Base-by-base conservation (phyloP, 2,797 vertebrate species). In the Tokudaia tokunoshimensis region DNA sequence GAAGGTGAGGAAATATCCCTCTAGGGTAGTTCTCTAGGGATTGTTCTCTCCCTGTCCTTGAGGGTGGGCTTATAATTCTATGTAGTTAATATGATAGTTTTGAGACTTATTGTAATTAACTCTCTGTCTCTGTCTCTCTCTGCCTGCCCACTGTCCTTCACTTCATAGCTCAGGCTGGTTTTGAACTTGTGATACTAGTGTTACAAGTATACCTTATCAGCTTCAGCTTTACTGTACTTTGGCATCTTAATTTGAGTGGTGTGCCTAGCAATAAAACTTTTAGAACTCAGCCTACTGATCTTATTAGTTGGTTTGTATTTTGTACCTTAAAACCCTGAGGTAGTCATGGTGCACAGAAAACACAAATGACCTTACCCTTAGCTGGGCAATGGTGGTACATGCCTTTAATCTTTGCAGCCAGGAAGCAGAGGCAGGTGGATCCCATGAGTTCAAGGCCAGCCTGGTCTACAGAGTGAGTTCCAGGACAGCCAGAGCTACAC, bases 11-110 rank as follows among this genome's bases (percentile, higher is more conserved):
- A 3, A 9, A 47, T 89, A 83, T 89, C 72, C 12, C 59, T 84
- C 31, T 89, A 34, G 55, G 47, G 5, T 31, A 93, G 47, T 50
- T 50, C 47, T 50, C 47, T 9, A 91, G 67, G 65, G 41, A 52
- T 78, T 78, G 41, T 22, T 89, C 24, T 80, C 47, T 22, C 15
- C 22, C 0, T 75, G 57, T 37, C 74, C 29, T 76, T 91, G 17
- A 80, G 52, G n/a, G 41, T 90, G 52, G 86, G n/a, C 86, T 82
- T 93, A 78, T 91, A 84, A 72, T 67, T 94, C 57, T 93, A 52
- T 81, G 20, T 52, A 91, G 79, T 59, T 91, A 88, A 89, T 86
- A 52, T 72, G 59, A 84, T 81, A 65, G 17, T 94, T 91, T 91
- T 80, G 11, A 87, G n/a, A 6, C 57, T 37, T 57, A 85, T 55